phyloP scores from a whole-genome alignment of 2,888 invertebrate species.

The Matsumyia berberina region DNA sequence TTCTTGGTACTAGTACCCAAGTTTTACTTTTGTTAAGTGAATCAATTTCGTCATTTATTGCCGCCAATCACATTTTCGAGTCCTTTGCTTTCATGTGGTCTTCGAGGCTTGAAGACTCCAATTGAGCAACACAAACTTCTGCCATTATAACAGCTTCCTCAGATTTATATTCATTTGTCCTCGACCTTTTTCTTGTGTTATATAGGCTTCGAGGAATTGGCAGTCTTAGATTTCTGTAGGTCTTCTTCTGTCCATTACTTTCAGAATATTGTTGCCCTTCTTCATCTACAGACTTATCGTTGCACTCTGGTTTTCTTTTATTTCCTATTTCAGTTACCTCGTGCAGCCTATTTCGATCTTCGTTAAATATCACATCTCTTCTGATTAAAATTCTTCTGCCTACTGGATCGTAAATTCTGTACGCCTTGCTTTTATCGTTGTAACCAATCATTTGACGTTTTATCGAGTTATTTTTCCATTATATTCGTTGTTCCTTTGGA shows the following conservation, averaged over 20 bases:
- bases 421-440: conserved; percentile 49
- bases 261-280: conserved; percentile 7
- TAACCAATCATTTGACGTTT: conserved; percentile 57
- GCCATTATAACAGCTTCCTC: conserved; percentile 8
- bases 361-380: conserved; percentile 50
- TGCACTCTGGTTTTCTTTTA: neutral
- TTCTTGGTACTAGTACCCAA: conserved; percentile 38
- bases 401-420: conserved; percentile 24
- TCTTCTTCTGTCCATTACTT: neutral
- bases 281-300: neutral
- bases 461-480: conserved; percentile 42
- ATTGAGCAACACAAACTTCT: conserved; percentile 4
- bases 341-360: too few species aligned
- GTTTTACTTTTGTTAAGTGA: conserved; percentile 21
- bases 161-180: neutral
- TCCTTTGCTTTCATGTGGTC: conserved; percentile 27
- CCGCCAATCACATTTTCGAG: conserved; percentile 22
- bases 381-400: conserved; percentile 37
- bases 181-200: conserved; percentile 15
- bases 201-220: conserved; percentile 39
- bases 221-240: conserved; percentile 4
- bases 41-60: conserved; percentile 47
- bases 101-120: conserved; percentile 38
- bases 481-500: conserved; percentile 46
- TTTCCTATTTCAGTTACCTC: neutral